Evolutionary conservation across 2,888 invertebrate species (phyloP), one percentile per base, ranked within the genome.

Genomic region (Strigamia crassipes): DNA sequence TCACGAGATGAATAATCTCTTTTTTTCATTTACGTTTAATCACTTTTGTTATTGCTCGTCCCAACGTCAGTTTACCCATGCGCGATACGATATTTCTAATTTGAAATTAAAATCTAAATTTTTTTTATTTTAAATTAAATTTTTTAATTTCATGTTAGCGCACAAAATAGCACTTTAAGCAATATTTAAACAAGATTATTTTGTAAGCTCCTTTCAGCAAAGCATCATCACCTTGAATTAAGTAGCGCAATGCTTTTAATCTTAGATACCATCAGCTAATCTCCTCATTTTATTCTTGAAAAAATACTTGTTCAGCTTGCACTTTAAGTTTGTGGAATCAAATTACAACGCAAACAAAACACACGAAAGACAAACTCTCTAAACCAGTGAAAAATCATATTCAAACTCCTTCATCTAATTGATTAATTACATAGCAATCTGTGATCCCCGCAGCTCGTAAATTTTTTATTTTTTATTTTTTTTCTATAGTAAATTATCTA

Each of bases 121-220:
- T 34, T 34, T 6, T 5, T 41, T 41, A 41, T 10, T 41, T 41
- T 5, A 41, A 41, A 41, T 41, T n/a, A n/a, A n/a, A n/a, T n/a
- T n/a, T n/a, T n/a, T n/a, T n/a, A n/a, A n/a, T n/a, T n/a, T n/a
- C 6, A 34, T 34, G 15, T 46, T 15, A 6, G 42, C 42, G 3
- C 15, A 12, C 42, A 46, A 46, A 13, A 10, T 15, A 61, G 9
- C 31, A 6, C 6, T 66, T 23, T 13, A 2, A 31, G 15, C 27
- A 66, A 66, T 66, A 66, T 66, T 66, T 66, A 66, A 66, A 66
- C 66, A 66, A 66, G 66, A 66, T 66, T 66, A 66, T 5, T 1
- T 5, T 27, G 23, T 66, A 66, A 66, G 66, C 66, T 66, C 6
- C 66, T 66, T 66, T 66, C 23, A 27, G 27, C 66, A 10, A 6